Evolutionary conservation across 1,140 invertebrate species (phyloP).

Genomic region (Venturia canescens): DNA sequence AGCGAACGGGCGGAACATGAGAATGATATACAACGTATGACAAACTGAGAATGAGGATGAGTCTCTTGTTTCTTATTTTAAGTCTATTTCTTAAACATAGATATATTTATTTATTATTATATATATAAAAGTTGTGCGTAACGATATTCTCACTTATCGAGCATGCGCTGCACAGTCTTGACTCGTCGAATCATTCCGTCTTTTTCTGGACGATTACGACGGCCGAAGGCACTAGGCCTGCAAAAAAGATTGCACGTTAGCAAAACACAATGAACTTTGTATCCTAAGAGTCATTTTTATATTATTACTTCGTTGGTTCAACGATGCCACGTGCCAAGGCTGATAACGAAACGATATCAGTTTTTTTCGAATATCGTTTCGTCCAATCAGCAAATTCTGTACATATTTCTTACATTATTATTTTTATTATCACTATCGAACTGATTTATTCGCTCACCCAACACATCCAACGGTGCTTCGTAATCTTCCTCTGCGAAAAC

Average conservation of each 20-base stretch:
- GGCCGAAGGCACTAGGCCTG: conserved; percentile 88
- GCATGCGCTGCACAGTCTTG: conserved; percentile 8
- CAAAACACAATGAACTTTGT: conserved; percentile 52
- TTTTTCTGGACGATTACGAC: conserved; percentile 85
- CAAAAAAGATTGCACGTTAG: conserved; percentile 67
- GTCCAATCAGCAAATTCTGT: no score
- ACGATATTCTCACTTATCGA: conserved; percentile 34
- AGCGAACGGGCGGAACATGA: no score
- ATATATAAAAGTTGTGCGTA: neutral
- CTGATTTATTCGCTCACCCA: conserved; percentile 80
- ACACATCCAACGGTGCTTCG: conserved; percentile 87
- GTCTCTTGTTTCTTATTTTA: no score
- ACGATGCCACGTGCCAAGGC: conserved; percentile 7
- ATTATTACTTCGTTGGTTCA: neutral
- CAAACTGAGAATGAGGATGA: no score
- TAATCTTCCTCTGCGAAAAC: conserved; percentile 92
- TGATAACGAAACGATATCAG: conserved; percentile 6
- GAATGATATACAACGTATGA: no score
- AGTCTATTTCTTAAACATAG: neutral
- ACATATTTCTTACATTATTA: neutral
- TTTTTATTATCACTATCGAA: conserved; percentile 5
- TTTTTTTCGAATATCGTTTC: conserved; percentile 7
- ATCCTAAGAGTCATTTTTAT: conserved; percentile 4
- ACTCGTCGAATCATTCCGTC: conserved; percentile 52
- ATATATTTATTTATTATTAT: neutral